These are phyloP conservation scores for Bubo bubo DNA, from an alignment of 2,113 vertebrate species.

Conservation along the genomic window DNA sequence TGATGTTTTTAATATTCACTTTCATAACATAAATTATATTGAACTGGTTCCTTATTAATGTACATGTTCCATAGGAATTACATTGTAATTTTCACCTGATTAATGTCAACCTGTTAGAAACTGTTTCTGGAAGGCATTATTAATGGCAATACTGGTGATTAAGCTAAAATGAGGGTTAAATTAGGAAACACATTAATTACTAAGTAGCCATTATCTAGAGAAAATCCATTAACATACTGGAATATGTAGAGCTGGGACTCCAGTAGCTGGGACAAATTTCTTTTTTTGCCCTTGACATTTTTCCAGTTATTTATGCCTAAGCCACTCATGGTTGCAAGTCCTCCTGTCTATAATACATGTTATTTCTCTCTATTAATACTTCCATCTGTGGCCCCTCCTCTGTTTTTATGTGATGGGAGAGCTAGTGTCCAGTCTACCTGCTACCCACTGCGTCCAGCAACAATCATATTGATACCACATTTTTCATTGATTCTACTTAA, in stretches of 20 bases:
- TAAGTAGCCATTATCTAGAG: background rate
- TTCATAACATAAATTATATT: background rate
- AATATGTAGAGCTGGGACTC: background rate
- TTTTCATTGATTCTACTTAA: background rate
- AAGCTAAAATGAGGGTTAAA: constrained; percentile 32
- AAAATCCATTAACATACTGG: constrained; percentile 18
- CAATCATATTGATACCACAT: background rate
- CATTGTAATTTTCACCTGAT: constrained; percentile 32
- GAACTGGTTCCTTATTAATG: background rate
- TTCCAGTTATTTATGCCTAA: background rate
- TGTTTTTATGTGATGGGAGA: fast-evolving
- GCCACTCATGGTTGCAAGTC: background rate
- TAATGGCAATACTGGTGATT: background rate
- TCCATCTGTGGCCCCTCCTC: background rate
- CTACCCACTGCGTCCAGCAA: background rate
- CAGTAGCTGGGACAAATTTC: background rate
- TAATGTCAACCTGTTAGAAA: constrained; percentile 6
- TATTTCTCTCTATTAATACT: background rate
- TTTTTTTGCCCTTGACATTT: background rate
- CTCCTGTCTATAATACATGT: background rate
- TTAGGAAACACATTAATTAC: constrained; percentile 46
- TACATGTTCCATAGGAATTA: constrained; percentile 12
- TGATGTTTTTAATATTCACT: constrained; percentile 2
- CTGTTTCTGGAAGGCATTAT: constrained; percentile 27
- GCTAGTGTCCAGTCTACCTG: background rate